Evolutionary conservation across 2,888 invertebrate species (phyloP).

Genomic region (Parnassius smintheus): DNA sequence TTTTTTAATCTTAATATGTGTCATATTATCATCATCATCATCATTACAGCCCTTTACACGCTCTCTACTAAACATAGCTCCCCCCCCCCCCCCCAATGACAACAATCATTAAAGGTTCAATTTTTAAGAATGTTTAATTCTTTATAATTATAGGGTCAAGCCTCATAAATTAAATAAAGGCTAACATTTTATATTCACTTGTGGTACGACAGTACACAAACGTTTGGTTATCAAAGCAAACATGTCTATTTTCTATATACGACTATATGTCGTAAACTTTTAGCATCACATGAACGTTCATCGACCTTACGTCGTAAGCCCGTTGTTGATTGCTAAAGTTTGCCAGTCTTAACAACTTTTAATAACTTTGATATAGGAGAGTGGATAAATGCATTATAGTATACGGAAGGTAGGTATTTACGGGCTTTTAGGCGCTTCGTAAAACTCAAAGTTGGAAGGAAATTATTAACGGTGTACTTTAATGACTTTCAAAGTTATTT

Average conservation of each 20-base stretch:
- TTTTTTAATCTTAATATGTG: too few relatives aligned
- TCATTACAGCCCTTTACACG: too few relatives aligned
- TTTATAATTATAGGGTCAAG: too few relatives aligned
- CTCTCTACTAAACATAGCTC: too few relatives aligned
- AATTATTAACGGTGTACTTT: slow-evolving; percentile 23
- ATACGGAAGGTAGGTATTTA: slow-evolving; percentile 19
- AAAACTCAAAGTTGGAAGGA: slow-evolving; percentile 7
- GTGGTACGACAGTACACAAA: not conserved
- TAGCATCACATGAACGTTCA: slow-evolving; percentile 20
- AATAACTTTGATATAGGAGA: slow-evolving; percentile 25
- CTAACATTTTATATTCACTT: too few relatives aligned
- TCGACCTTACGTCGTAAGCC: slow-evolving; percentile 23
- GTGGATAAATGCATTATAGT: slow-evolving; percentile 26
- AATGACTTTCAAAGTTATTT: slow-evolving; percentile 1
- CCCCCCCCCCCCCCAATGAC: too few relatives aligned
- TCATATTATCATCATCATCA: too few relatives aligned
- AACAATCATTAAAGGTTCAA: too few relatives aligned
- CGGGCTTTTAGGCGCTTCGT: slow-evolving; percentile 18
- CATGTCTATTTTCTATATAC: slow-evolving; percentile 7
- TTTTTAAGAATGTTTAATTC: too few relatives aligned
- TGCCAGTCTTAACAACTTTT: slow-evolving; percentile 22
- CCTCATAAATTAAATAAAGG: too few relatives aligned
- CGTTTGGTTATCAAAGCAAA: slow-evolving; percentile 9
- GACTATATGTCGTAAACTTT: slow-evolving; percentile 18
- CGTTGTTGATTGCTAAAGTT: slow-evolving; percentile 25